Conservation (phyloP, 2,797 vertebrate species). For the Clarias fuscus region DNA sequence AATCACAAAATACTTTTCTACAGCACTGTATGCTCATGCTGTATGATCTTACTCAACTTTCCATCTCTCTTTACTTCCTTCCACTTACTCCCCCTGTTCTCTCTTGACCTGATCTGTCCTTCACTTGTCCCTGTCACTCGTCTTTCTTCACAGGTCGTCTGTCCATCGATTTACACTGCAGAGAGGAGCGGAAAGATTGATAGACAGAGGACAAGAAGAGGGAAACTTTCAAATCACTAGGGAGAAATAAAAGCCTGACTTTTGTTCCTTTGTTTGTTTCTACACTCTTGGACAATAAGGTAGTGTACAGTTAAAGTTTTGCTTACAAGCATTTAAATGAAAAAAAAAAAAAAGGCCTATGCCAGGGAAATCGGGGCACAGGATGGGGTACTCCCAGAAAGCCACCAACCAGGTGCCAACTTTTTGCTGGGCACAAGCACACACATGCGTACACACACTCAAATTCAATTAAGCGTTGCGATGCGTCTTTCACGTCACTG, state of each 20-base stretch:
- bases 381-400: too few species aligned
- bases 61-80: background rate
- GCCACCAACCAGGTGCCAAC: too few species aligned
- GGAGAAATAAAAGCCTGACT: background rate
- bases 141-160: slow-evolving; percentile 55
- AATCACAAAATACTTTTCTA: too few species aligned
- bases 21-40: too few species aligned
- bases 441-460: too few species aligned
- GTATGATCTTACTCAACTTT: too few species aligned
- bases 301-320: too few species aligned
- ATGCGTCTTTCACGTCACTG: too few species aligned
- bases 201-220: background rate
- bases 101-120: slow-evolving; percentile 7
- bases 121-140: slow-evolving; percentile 61
- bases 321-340: too few species aligned
- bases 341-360: background rate
- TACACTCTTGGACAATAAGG: background rate
- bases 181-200: background rate
- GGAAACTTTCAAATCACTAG: slow-evolving; percentile 1
- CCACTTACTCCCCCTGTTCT: background rate
- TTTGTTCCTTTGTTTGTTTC: background rate
- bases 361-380: too few species aligned
- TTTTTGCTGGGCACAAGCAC: too few species aligned
- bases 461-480: too few species aligned
- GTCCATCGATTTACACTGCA: slow-evolving; percentile 6